These are phyloP conservation scores for Zaprionus kolodkinae DNA, from an alignment of 1,140 invertebrate species.

Conservation along the genomic window DNA sequence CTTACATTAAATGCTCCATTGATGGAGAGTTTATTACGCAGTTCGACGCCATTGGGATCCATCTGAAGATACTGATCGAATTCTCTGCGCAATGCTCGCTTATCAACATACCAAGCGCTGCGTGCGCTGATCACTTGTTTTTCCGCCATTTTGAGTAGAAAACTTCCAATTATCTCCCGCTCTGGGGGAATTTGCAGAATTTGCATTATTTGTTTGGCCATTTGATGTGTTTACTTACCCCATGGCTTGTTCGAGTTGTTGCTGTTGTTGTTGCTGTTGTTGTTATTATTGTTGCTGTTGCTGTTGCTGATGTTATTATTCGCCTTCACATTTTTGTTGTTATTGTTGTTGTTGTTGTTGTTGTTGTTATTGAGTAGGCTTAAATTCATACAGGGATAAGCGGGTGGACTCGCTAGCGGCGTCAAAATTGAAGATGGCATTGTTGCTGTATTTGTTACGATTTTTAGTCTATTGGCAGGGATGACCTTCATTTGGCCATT, in stretches of 20 bases:
- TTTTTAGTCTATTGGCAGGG: conserved; percentile 25
- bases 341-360: conserved; percentile 20
- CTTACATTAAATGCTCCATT: conserved; percentile 62
- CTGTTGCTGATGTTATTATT: neutral
- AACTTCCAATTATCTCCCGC: conserved; percentile 66
- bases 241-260: conserved; percentile 42
- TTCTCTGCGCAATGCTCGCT: conserved; percentile 38
- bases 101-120: conserved; percentile 61
- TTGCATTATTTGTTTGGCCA: too few species aligned
- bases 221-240: conserved; percentile 51
- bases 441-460: conserved; percentile 32
- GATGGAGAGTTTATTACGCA: conserved; percentile 36
- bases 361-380: conserved; percentile 14
- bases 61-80: conserved; percentile 36
- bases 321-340: conserved; percentile 16
- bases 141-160: conserved; percentile 62
- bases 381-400: conserved; percentile 3
- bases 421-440: conserved; percentile 38
- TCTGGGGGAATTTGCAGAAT: conserved; percentile 36
- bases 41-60: conserved; percentile 27
- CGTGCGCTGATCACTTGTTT: conserved; percentile 54
- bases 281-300: neutral
- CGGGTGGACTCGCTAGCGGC: conserved; percentile 52
- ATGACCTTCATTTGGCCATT: conserved; percentile 39
- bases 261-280: too few species aligned